Base-by-base conservation (phyloP, 2,888 invertebrate species). In the Sphecodes monilicornis region DNA sequence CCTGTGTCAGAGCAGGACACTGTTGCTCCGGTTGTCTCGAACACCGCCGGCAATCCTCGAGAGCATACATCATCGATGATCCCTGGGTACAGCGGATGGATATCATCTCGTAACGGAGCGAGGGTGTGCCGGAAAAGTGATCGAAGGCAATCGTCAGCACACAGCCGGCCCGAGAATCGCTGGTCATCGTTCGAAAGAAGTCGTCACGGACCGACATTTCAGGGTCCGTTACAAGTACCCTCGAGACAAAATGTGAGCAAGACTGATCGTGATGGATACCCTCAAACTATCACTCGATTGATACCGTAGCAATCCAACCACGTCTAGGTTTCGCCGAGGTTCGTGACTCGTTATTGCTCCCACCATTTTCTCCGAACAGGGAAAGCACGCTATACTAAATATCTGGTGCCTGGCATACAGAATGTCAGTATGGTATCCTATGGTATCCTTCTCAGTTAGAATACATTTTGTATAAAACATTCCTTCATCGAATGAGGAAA, bases 181-280 rank as follows among this genome's bases (percentile, higher is more conserved):
- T 86, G 90, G 89, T 91, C 92, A 92, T 91, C 87, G 86, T 88
- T 84, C 84, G 89, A 89, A 90, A 92, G 88, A 91, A 91, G 90
- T 92, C 92, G 91, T 91, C 89, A 89, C 88, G 88, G 82, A 79
- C 70, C 84, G 82, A 83, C 85, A 83, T 83, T 86, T 80, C 84
- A 76, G 78, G 69, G 66, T 68, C 88, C 84, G 85, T 84, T 84
- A 85, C 80, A 72, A 86, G 86, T 64, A 82, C 76, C 87, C 86
- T 88, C 78, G 66, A 86, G 86, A 84, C 81, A 86, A 82, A 85
- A 85, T 81, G 70, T 43, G 68, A 57, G 73, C 41, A 83, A 74
- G 70, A 75, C 68, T 76, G 82, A 69, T 76, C 69, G 73, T 70
- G 71, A 41, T 66, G 66, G 75, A 78, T 68, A 39, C 78, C 29